These are phyloP conservation scores for Barypeithes pellucidus DNA, from an alignment of 2,888 invertebrate genomes.

Conservation along the genomic window DNA sequence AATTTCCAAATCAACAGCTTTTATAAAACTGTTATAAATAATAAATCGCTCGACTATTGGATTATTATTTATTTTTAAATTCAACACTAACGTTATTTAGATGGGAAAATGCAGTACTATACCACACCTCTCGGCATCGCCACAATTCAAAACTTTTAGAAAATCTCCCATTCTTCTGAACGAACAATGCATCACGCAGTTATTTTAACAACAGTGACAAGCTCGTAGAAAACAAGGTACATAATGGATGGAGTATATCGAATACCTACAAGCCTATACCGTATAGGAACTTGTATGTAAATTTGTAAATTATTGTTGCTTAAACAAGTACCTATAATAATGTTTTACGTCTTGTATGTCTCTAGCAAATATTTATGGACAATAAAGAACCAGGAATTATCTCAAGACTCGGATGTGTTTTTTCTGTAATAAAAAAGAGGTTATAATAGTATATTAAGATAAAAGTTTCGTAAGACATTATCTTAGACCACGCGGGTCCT, in stretches of 20 bases:
- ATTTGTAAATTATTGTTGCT: slow-evolving; percentile 20
- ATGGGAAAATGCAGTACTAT: background rate
- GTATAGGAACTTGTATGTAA: slow-evolving; percentile 18
- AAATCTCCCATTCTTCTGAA: background rate
- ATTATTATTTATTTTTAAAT: too few species aligned
- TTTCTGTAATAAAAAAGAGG: background rate
- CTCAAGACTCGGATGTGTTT: background rate
- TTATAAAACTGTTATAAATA: too few species aligned
- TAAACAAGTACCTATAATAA: slow-evolving; percentile 25
- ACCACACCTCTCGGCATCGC: background rate
- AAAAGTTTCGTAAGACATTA: too few species aligned
- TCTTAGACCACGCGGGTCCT: too few species aligned
- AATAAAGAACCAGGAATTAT: slow-evolving; percentile 9
- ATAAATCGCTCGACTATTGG: too few species aligned
- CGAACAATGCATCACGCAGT: background rate
- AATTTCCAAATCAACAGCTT: too few species aligned
- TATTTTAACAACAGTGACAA: background rate
- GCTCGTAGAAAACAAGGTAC: background rate
- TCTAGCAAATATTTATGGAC: slow-evolving; percentile 17
- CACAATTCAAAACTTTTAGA: background rate
- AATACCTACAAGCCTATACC: slow-evolving; percentile 8
- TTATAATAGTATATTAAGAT: too few species aligned
- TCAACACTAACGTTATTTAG: background rate
- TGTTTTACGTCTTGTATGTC: slow-evolving; percentile 2
- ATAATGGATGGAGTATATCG: background rate